phyloP scores from a whole-genome alignment of 2,888 invertebrate species.

The Biston betularia region DNA sequence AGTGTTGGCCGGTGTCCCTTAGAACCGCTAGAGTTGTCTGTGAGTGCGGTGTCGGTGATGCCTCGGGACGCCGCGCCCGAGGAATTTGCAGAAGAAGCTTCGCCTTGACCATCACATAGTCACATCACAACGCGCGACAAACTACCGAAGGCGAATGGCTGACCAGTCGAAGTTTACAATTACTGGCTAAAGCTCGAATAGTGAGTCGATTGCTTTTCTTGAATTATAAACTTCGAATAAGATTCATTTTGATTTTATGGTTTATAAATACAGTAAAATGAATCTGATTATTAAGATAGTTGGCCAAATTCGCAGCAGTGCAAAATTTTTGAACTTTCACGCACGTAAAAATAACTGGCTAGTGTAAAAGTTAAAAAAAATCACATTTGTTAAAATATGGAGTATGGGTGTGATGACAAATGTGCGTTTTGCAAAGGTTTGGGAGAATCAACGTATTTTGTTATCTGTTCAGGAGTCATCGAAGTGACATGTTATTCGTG shows the following conservation, averaged over 20 bases:
- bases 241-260: neutral
- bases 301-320: too few species aligned
- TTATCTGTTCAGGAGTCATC: neutral
- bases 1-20: conserved; percentile 75
- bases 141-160: conserved; percentile 6
- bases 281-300: too few species aligned
- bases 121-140: conserved; percentile 10
- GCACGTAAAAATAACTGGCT: neutral
- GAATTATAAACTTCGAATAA: conserved; percentile 2
- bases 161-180: too few species aligned
- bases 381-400: too few species aligned
- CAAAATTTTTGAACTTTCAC: neutral
- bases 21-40: conserved; percentile 70
- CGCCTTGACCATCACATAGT: conserved; percentile 68
- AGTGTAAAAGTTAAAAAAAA: neutral
- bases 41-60: conserved; percentile 60
- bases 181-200: conserved; percentile 1
- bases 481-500: neutral
- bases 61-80: conserved; percentile 57
- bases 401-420: neutral
- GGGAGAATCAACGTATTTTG: neutral
- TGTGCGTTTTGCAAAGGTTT: neutral
- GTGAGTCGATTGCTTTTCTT: conserved; percentile 9
- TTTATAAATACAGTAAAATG: neutral
- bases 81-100: conserved; percentile 79